These are phyloP conservation scores for Hydrocynus forskahlii DNA, from an alignment of 2,797 vertebrate genomes.

Conservation along the genomic window DNA sequence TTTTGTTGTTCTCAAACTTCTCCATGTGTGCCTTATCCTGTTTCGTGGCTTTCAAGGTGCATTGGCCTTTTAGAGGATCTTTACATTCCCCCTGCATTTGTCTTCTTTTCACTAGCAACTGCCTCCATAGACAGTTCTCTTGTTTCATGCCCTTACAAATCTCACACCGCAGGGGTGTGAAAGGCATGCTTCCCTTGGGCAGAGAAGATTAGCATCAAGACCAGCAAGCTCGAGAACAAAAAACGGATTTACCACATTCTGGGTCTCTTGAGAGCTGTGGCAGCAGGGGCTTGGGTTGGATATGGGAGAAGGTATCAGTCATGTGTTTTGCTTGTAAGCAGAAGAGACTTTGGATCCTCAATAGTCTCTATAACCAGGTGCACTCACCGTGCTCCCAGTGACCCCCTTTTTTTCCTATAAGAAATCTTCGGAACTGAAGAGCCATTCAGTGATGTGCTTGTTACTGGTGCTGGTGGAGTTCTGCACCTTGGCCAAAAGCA, in stretches of 20 bases:
- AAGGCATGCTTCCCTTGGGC: slow-evolving; percentile 71
- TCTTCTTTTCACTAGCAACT: slow-evolving; percentile 69
- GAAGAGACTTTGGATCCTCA: slow-evolving; percentile 39
- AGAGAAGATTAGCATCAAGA: slow-evolving; percentile 74
- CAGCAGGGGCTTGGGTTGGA: slow-evolving; percentile 54
- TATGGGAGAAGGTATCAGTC: slow-evolving; percentile 50
- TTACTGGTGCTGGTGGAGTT: slow-evolving; percentile 1
- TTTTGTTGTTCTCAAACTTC: background rate
- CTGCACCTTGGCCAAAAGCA: slow-evolving; percentile 8
- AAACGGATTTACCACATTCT: slow-evolving; percentile 69
- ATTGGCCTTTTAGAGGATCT: slow-evolving; percentile 69
- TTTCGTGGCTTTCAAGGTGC: slow-evolving; percentile 72
- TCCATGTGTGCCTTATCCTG: slow-evolving; percentile 64
- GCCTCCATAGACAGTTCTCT: slow-evolving; percentile 69
- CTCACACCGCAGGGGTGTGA: slow-evolving; percentile 74
- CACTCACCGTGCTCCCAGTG: slow-evolving; percentile 21
- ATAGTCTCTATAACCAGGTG: slow-evolving; percentile 45
- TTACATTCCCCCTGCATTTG: slow-evolving; percentile 73
- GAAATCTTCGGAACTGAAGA: slow-evolving; percentile 25
- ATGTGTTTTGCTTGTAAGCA: slow-evolving; percentile 41
- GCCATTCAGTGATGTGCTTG: slow-evolving; percentile 24
- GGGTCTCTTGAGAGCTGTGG: slow-evolving; percentile 51
- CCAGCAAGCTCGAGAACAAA: slow-evolving; percentile 71
- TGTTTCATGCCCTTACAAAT: slow-evolving; percentile 68
- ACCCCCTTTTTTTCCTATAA: slow-evolving; percentile 26